Percentiles rank a stretch among this genome's conserved stretches.
Evolutionary conservation across 2,797 vertebrate species (phyloP).

Genomic region (Chiroxiphia lanceolata): DNA sequence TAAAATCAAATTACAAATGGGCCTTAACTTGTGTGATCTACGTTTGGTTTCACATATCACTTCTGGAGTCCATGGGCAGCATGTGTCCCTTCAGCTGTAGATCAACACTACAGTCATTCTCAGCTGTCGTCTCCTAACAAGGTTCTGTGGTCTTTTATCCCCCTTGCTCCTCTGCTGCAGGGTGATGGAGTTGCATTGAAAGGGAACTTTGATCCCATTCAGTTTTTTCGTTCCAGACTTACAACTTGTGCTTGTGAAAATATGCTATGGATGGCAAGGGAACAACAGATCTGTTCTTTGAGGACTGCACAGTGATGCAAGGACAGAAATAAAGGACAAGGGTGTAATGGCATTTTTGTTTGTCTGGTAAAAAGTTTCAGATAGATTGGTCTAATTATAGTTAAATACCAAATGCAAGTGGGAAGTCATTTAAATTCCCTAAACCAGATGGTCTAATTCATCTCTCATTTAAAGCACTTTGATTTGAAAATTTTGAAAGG

Average conservation of each 20-base stretch:
- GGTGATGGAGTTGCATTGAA: background rate
- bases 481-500: background rate
- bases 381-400: background rate
- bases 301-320: background rate
- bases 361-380: background rate
- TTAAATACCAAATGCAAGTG: background rate
- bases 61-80: background rate
- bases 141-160: background rate
- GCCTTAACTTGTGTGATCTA: background rate
- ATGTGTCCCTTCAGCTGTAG: background rate
- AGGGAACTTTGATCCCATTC: background rate
- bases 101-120: background rate
- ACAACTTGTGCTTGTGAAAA: background rate
- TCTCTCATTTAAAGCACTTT: conserved; percentile 14
- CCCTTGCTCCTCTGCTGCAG: background rate
- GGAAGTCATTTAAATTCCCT: conserved; percentile 15
- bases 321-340: background rate
- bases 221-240: background rate
- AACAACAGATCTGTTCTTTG: background rate
- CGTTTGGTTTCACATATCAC: background rate
- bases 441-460: conserved; percentile 33
- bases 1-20: background rate
- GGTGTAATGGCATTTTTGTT: background rate
- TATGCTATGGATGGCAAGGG: background rate
- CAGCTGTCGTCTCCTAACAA: background rate